Percentiles rank a stretch among this genome's conserved stretches.
Conservation (phyloP, 2,888 invertebrate species). For the Caenorhabditis japonica region DNA sequence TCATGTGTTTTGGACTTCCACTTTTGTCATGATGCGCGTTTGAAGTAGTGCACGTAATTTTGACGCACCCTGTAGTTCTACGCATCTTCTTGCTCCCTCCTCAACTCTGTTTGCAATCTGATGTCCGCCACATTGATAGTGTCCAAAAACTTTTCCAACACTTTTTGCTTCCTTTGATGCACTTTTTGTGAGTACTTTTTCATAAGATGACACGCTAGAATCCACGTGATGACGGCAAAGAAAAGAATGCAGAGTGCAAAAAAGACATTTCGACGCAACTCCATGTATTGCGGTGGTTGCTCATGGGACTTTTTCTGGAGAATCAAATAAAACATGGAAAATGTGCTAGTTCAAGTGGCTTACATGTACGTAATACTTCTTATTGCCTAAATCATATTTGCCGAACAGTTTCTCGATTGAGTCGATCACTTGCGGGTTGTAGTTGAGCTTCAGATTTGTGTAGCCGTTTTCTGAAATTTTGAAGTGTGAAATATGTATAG, state of each 20-base stretch:
- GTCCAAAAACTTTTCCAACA: constrained; percentile 22
- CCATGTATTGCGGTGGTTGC: constrained; percentile 24
- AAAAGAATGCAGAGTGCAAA: constrained; percentile 16
- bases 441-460: constrained; percentile 20
- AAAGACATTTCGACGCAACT: constrained; percentile 24
- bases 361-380: constrained; percentile 22
- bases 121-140: constrained; percentile 26
- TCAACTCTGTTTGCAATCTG: constrained; percentile 25
- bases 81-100: constrained; percentile 18
- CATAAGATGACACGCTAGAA: constrained; percentile 23
- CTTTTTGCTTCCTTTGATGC: constrained; percentile 23
- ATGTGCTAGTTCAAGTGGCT: not conserved
- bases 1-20: too few species aligned
- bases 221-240: constrained; percentile 21
- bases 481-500: too few species aligned
- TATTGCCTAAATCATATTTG: constrained; percentile 16
- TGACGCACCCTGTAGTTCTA: too few species aligned
- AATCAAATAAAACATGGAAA: not conserved
- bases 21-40: too few species aligned
- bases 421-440: constrained; percentile 25
- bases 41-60: too few species aligned
- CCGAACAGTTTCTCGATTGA: constrained; percentile 27
- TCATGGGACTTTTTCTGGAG: constrained; percentile 31
- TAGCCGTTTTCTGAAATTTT: constrained; percentile 22
- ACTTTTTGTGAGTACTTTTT: constrained; percentile 25